These are phyloP conservation scores for Okapia johnstoni DNA, from an alignment of 2,113 vertebrate genomes.

Conservation along the genomic window DNA sequence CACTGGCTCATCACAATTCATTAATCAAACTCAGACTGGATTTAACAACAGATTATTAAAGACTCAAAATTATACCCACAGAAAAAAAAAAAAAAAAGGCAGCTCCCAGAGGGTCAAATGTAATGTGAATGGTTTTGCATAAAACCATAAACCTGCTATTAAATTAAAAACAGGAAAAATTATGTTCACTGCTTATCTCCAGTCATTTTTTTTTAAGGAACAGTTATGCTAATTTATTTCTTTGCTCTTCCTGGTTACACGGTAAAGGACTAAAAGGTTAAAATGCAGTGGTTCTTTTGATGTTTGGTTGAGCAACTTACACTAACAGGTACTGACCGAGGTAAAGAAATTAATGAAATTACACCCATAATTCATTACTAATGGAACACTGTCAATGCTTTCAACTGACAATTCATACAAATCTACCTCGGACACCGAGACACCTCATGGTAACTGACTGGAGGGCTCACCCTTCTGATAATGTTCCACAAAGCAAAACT, in stretches of 20 bases:
- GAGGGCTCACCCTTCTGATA: slow-evolving; percentile 45
- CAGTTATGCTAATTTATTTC: slow-evolving; percentile 80
- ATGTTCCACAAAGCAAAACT: slow-evolving; percentile 42
- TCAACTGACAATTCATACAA: slow-evolving; percentile 71
- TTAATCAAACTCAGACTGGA: slow-evolving; percentile 84
- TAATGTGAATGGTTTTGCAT: slow-evolving; percentile 84
- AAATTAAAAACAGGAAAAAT: slow-evolving; percentile 85
- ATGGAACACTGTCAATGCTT: slow-evolving; percentile 77
- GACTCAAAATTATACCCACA: slow-evolving; percentile 82
- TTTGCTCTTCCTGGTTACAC: slow-evolving; percentile 75
- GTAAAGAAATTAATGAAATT: slow-evolving; percentile 85
- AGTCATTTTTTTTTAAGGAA: slow-evolving; percentile 71
- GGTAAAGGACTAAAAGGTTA: slow-evolving; percentile 79
- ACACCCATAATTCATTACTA: slow-evolving; percentile 83
- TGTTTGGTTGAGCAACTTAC: slow-evolving; percentile 82
- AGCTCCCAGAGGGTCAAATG: slow-evolving; percentile 82
- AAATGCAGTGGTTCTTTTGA: slow-evolving; percentile 79
- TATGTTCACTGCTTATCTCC: slow-evolving; percentile 81
- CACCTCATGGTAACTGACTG: slow-evolving; percentile 45
- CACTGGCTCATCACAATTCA: slow-evolving; percentile 84
- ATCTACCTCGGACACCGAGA: slow-evolving; percentile 66
- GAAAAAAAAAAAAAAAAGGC: slow-evolving; percentile 57
- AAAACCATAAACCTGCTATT: slow-evolving; percentile 86
- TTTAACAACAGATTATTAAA: slow-evolving; percentile 87
- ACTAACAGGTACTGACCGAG: slow-evolving; percentile 79